These are phyloP conservation scores for Daphoenositta chrysoptera DNA, from an alignment of 2,113 vertebrate species.

Conservation along the genomic window DNA sequence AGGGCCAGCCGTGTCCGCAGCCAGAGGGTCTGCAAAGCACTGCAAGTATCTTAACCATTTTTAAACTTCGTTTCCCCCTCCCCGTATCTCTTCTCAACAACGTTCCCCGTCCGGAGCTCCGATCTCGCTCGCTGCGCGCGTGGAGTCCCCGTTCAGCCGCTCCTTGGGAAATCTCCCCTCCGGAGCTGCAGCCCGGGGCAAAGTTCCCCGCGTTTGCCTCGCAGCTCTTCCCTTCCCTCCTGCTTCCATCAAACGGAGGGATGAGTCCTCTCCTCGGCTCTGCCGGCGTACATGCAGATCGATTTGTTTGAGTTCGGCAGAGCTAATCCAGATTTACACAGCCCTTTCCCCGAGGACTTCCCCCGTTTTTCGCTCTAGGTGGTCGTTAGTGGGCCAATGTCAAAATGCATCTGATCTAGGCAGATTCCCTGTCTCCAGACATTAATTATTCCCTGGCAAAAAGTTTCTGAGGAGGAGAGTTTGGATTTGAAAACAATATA, in stretches of 20 bases:
- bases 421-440: conserved; percentile 17
- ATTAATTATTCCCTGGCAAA: conserved; percentile 22
- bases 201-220: neutral
- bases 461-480: conserved; percentile 18
- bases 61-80: too few species aligned
- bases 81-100: neutral
- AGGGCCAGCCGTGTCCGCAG: neutral
- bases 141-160: neutral
- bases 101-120: neutral
- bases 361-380: neutral
- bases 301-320: neutral
- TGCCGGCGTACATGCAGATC: neutral
- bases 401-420: conserved; percentile 23
- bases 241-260: neutral
- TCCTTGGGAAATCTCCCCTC: neutral
- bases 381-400: neutral
- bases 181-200: neutral
- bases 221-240: neutral
- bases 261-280: neutral
- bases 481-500: conserved; percentile 41
- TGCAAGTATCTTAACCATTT: conserved; percentile 51
- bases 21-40: neutral
- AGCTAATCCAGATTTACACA: conserved; percentile 36
- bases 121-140: neutral
- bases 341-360: conserved; percentile 20